Evolutionary conservation across 2,797 vertebrate species (phyloP).

Genomic region (Chloroceryle amazona): DNA sequence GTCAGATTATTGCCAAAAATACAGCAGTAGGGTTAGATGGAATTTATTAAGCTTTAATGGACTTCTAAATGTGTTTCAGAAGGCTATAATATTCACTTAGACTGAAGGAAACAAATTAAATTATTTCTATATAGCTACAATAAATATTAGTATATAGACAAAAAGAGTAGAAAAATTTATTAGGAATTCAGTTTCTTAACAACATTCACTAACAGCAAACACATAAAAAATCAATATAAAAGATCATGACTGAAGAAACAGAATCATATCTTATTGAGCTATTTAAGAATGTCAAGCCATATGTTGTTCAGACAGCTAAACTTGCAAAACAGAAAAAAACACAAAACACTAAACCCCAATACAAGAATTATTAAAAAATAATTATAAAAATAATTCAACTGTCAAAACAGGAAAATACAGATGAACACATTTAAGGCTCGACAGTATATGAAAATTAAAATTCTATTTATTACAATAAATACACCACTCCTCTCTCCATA

Average conservation of each 20-base stretch:
- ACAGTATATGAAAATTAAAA: background rate
- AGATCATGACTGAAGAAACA: background rate
- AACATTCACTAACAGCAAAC: background rate
- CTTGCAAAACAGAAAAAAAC: background rate
- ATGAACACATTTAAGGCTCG: background rate
- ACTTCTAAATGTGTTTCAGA: background rate
- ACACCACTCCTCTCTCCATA: background rate
- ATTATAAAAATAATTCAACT: background rate
- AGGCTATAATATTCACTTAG: background rate
- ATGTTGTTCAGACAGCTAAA: background rate
- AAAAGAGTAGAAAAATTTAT: accelerated
- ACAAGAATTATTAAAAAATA: background rate
- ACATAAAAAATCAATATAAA: background rate
- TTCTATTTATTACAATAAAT: background rate
- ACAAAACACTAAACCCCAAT: background rate
- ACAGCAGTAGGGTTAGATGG: background rate
- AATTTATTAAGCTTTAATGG: background rate
- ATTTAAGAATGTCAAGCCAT: background rate
- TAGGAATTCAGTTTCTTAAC: background rate
- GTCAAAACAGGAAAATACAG: background rate
- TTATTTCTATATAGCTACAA: background rate
- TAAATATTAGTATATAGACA: background rate
- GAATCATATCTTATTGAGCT: background rate
- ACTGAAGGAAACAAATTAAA: background rate
- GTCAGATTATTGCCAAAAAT: background rate